These are phyloP conservation scores for Rhinolophus ferrumequinum DNA, from an alignment of 2,113 vertebrate genomes.

Conservation along the genomic window DNA sequence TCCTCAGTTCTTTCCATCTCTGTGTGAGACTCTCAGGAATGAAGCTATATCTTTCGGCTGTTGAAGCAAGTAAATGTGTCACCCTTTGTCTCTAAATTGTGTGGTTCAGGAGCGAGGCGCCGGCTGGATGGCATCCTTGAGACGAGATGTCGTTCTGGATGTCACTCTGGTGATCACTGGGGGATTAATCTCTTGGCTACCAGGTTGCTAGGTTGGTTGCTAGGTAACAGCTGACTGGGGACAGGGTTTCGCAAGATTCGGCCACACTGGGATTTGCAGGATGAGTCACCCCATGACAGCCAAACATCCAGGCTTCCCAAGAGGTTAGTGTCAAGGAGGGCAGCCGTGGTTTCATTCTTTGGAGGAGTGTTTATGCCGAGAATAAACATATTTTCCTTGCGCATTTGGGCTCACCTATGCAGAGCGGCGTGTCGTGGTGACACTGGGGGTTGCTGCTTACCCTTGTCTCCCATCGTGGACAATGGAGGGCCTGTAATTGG, in stretches of 20 bases:
- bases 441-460: not conserved
- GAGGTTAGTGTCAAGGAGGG: slow-evolving; percentile 47
- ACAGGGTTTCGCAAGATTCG: slow-evolving; percentile 63
- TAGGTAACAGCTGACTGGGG: slow-evolving; percentile 85
- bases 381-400: slow-evolving; percentile 24
- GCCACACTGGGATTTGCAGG: slow-evolving; percentile 60
- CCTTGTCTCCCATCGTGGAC: slow-evolving; percentile 51
- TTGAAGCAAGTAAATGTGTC: not conserved
- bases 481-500: slow-evolving; percentile 36
- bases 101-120: not conserved
- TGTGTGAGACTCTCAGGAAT: not conserved
- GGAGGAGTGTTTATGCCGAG: slow-evolving; percentile 54
- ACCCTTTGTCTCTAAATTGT: not conserved
- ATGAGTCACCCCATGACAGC: slow-evolving; percentile 66
- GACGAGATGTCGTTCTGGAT: slow-evolving; percentile 67
- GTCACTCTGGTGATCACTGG: slow-evolving; percentile 54
- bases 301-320: slow-evolving; percentile 26
- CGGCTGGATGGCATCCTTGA: slow-evolving; percentile 54
- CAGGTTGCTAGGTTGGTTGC: slow-evolving; percentile 88
- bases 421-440: not conserved
- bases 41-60: not conserved
- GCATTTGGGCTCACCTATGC: not conserved
- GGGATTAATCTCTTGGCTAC: slow-evolving; percentile 81
- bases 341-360: slow-evolving; percentile 51
- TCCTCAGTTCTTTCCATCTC: not conserved